Percentiles rank a stretch among this genome's conserved stretches.
These are phyloP conservation scores for Cercopithecus mitis DNA, from an alignment of 2,797 vertebrate genomes.

Conservation along the genomic window DNA sequence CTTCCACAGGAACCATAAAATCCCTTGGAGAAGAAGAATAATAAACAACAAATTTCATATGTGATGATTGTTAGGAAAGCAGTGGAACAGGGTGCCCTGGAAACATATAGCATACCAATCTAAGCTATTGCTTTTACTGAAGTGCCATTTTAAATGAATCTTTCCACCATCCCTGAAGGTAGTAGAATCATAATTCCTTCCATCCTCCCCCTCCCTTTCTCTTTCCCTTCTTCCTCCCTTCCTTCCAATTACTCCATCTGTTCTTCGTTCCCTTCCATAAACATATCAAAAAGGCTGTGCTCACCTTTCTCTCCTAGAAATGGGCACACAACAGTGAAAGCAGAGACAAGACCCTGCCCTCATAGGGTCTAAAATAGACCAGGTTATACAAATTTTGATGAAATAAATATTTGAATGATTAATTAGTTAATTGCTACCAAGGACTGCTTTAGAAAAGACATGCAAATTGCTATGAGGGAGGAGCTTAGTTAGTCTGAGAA, in stretches of 20 bases:
- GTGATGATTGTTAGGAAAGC: not conserved
- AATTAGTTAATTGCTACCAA: not conserved
- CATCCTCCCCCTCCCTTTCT: too few species aligned
- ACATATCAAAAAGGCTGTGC: not conserved
- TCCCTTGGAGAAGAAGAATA: not conserved
- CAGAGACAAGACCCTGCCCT: not conserved
- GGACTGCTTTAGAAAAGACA: not conserved
- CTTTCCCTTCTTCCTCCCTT: not conserved
- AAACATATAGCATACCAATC: not conserved
- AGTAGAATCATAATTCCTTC: not conserved
- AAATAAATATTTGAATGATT: not conserved
- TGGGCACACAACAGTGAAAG: not conserved
- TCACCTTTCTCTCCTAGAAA: not conserved
- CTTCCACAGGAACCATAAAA: not conserved
- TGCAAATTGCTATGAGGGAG: not conserved
- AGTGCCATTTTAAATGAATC: not conserved
- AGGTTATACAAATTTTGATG: not conserved
- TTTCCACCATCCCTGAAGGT: not conserved
- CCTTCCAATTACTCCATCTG: fast-evolving
- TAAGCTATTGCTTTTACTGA: not conserved
- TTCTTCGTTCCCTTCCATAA: not conserved
- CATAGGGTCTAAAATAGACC: not conserved
- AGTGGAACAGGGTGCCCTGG: not conserved
- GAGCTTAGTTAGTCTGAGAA: not conserved
- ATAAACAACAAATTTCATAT: not conserved